Evolutionary conservation across 2,888 invertebrate species (phyloP).

Genomic region (Didymodactylos carnosus): DNA sequence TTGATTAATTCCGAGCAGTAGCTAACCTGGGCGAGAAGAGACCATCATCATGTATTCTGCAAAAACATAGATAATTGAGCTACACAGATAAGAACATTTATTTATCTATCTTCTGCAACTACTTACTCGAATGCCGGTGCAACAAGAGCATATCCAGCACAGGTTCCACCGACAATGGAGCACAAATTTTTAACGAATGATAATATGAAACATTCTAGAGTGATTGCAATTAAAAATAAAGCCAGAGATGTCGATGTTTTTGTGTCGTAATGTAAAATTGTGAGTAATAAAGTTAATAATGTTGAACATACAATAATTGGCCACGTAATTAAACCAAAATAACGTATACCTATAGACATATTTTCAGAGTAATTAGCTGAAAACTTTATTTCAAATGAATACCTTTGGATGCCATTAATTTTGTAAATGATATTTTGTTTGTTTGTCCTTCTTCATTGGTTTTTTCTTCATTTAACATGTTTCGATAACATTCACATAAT

Average conservation of each 20-base stretch:
- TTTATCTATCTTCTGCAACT: too few relatives aligned
- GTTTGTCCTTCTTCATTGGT: not conserved
- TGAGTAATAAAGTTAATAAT: slow-evolving; percentile 22
- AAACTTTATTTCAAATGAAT: not conserved
- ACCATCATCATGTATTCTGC: not conserved
- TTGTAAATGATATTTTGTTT: not conserved
- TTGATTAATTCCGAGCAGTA: too few relatives aligned
- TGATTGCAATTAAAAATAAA: slow-evolving; percentile 23
- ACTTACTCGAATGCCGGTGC: slow-evolving; percentile 28
- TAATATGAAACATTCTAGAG: slow-evolving; percentile 24
- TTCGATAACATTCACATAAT: slow-evolving; percentile 23
- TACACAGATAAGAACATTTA: not conserved
- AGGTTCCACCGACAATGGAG: slow-evolving; percentile 29
- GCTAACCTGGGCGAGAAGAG: not conserved
- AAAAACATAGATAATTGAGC: not conserved
- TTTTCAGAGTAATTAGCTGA: not conserved
- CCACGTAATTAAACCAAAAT: slow-evolving; percentile 29
- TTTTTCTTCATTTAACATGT: not conserved
- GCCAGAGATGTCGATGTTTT: slow-evolving; percentile 23
- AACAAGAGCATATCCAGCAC: slow-evolving; percentile 31
- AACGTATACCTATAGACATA: slow-evolving; percentile 25
- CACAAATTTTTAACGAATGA: slow-evolving; percentile 29
- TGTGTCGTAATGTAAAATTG: slow-evolving; percentile 27
- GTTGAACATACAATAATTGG: slow-evolving; percentile 23
- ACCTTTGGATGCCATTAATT: slow-evolving; percentile 24